Conservation (phyloP, 2,113 vertebrate species). For the Bungarus multicinctus region DNA sequence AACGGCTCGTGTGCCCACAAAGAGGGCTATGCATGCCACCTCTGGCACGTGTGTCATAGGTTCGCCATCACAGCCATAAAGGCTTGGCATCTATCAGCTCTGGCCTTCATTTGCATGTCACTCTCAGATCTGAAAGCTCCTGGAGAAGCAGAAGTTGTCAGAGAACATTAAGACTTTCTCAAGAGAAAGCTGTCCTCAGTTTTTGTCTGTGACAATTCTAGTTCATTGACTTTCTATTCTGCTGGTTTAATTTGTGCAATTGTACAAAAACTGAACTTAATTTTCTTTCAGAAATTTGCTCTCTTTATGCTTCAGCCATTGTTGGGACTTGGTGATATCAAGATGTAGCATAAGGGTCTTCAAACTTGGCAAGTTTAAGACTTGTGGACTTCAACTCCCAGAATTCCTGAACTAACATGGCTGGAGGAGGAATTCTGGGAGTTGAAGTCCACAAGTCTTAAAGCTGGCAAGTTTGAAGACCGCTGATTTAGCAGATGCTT, state of each 20-base stretch:
- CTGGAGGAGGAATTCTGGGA: no score
- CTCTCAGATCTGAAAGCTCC: not conserved
- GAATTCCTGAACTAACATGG: no score
- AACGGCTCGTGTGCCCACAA: no score
- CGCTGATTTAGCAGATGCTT: not conserved
- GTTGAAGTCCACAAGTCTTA: no score
- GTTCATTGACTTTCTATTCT: not conserved
- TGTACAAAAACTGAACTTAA: not conserved
- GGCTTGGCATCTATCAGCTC: not conserved
- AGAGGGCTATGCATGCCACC: no score
- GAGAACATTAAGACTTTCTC: not conserved
- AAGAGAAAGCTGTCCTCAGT: not conserved
- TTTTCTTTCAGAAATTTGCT: not conserved
- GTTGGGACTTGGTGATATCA: not conserved
- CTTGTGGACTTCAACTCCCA: no score
- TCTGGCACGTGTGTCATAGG: no score
- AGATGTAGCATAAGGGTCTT: not conserved
- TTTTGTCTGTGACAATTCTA: not conserved
- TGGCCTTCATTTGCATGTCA: not conserved
- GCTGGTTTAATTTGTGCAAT: not conserved
- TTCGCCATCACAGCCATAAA: no score
- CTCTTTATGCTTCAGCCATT: not conserved
- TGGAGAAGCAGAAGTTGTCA: not conserved
- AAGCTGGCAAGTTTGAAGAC: no score
- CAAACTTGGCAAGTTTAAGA: no score